A percentile compares a stretch with the other conserved stretches of the same genome.
Evolutionary conservation across 2,888 invertebrate genomes (phyloP).

Genomic region (Drosophila sordidula): DNA sequence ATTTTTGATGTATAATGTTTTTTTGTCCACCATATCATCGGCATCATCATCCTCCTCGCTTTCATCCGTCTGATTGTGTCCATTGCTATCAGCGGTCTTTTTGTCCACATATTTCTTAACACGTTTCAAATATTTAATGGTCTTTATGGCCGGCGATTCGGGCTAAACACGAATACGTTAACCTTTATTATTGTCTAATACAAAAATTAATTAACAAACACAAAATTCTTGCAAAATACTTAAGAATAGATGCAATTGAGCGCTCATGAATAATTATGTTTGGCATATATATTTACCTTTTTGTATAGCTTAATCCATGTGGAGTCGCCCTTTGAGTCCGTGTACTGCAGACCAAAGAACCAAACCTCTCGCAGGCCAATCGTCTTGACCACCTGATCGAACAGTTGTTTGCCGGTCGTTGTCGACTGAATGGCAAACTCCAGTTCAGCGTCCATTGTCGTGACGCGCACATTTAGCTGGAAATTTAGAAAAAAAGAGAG

Average conservation of each 20-base stretch:
- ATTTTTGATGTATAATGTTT: not conserved
- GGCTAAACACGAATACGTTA: conserved; percentile 69
- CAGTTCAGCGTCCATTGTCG: conserved; percentile 99
- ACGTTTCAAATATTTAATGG: conserved; percentile 85
- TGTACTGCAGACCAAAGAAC: conserved; percentile 99
- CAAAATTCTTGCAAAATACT: not conserved
- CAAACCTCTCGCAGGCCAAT: conserved; percentile 99
- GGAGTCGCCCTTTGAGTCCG: conserved; percentile 98
- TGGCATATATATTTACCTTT: conserved; percentile 90
- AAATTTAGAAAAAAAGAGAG: conserved; percentile 20
- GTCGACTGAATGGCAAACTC: conserved; percentile 99
- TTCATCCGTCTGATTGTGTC: conserved; percentile 73
- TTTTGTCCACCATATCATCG: conserved; percentile 89
- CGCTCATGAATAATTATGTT: not conserved
- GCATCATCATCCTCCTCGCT: conserved; percentile 88
- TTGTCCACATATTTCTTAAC: conserved; percentile 85
- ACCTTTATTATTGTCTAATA: conserved; percentile 10
- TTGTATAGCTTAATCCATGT: conserved; percentile 99
- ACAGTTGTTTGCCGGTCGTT: conserved; percentile 99
- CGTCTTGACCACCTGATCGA: conserved; percentile 99
- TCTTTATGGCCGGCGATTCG: conserved; percentile 84
- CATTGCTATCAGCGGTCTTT: conserved; percentile 81
- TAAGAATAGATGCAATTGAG: not conserved
- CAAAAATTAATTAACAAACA: not conserved
- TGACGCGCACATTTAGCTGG: conserved; percentile 99